Evolutionary conservation across 2,113 vertebrate species (phyloP), one percentile per base, ranked within the genome.

Genomic region (Rallus limicola): DNA sequence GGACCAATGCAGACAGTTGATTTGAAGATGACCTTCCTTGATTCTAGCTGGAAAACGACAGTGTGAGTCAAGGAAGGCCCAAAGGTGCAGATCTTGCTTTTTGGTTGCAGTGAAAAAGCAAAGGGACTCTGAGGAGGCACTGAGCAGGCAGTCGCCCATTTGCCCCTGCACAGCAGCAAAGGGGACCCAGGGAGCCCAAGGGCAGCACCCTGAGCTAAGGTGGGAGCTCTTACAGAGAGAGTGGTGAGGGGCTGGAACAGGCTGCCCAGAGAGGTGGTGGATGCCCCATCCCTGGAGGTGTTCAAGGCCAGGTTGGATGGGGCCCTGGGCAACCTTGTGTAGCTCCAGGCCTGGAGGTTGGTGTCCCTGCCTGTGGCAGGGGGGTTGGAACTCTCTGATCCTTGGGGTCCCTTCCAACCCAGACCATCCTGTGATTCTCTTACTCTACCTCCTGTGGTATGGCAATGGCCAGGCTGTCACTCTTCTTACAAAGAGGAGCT

Each of bases 391-490:
- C n/a, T n/a, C n/a, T n/a, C n/a, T n/a, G n/a, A n/a, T n/a, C n/a
- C n/a, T n/a, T n/a, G n/a, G n/a, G n/a, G n/a, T n/a, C 36, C 36
- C 36, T 36, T 36, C 36, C 36, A 36, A 36, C 36, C 36, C 36
- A 36, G 36, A 36, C 36, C 36, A 36, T 36, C 9, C 36, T 36
- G 9, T 36, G 36, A 36, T 36, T 36, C 36, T 36, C 36, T 85
- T 10, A 1, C 40, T 50, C 52, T 71, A 13, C 24, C 28, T 34
- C 34, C 31, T 0, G 0, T 52, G 26, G 21, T 10, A 3, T 40
- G 56, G 25, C 20, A 59, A 42, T 34, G 29, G 46, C 42, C 55
- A 79, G 15, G 28, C 24, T 79, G 18, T 23, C 5, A 3, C 28
- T 82, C 7, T 60, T 72, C 16, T 10, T 33, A 28, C 13, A 29